Evolutionary conservation across 2,113 vertebrate genomes (phyloP).

Genomic region (Platichthys flesus): DNA sequence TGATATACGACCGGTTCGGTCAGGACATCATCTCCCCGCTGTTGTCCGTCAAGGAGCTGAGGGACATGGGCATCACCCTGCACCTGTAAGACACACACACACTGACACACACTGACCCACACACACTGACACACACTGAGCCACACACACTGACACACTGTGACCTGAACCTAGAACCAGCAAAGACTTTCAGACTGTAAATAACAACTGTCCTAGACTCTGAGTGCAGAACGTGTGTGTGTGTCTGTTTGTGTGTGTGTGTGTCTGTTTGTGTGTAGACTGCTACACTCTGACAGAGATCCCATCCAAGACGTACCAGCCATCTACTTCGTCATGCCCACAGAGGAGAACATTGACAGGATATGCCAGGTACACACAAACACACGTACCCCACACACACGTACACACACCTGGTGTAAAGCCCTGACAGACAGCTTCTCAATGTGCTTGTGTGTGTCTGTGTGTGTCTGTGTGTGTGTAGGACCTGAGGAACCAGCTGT

Average conservation of each 20-base stretch:
- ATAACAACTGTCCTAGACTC: no score
- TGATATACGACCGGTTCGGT: constrained; percentile 98
- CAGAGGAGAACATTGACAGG: constrained; percentile 97
- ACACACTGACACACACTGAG: neutral
- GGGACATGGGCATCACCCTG: constrained; percentile 98
- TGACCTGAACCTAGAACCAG: no score
- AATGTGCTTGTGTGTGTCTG: constrained; percentile 4
- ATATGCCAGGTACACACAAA: constrained; percentile 89
- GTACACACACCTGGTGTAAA: neutral
- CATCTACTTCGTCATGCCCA: constrained; percentile 97
- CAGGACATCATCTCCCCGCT: constrained; percentile 99
- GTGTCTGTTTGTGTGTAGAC: constrained; percentile 70
- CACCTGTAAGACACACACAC: constrained; percentile 85
- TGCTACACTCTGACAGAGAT: constrained; percentile 97
- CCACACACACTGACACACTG: no score
- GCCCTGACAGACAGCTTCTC: no score
- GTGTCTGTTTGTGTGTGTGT: neutral
- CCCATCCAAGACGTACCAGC: constrained; percentile 98
- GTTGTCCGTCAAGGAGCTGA: constrained; percentile 94
- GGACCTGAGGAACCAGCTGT: constrained; percentile 96
- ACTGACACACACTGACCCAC: neutral
- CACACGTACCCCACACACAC: neutral
- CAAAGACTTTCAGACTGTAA: no score
- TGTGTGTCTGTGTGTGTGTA: constrained; percentile 64
- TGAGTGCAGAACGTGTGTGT: constrained; percentile 3